Percentiles rank a stretch among this genome's conserved stretches.
phyloP scores from a whole-genome alignment of 2,888 invertebrate genomes.

The Epinotia demarniana region DNA sequence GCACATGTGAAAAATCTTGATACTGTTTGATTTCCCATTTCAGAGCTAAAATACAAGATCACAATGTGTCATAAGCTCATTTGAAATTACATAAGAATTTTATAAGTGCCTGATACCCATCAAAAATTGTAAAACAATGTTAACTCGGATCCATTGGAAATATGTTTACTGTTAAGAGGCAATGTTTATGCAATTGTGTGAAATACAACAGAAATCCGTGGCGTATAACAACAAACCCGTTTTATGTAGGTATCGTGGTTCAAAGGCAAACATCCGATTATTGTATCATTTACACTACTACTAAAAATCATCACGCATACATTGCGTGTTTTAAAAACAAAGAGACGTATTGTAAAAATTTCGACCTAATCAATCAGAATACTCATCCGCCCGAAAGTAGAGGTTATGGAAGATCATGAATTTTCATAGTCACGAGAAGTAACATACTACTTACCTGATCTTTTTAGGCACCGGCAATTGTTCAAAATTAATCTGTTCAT shows the following conservation, averaged over 20 bases:
- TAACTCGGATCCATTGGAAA: neutral
- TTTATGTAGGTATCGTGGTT: neutral
- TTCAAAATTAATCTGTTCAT: slow-evolving; percentile 78
- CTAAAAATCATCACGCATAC: neutral
- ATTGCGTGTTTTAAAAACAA: neutral
- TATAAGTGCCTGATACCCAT: neutral
- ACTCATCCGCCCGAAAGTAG: slow-evolving; percentile 51
- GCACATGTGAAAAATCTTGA: slow-evolving; percentile 77
- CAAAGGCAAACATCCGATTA: slow-evolving; percentile 15
- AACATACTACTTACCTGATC: slow-evolving; percentile 69
- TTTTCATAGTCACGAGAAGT: slow-evolving; percentile 40
- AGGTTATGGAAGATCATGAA: slow-evolving; percentile 58
- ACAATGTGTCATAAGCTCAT: slow-evolving; percentile 13
- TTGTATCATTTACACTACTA: neutral
- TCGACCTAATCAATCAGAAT: slow-evolving; percentile 67
- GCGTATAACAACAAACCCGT: slow-evolving; percentile 16
- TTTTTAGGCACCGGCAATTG: slow-evolving; percentile 72
- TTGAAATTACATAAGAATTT: slow-evolving; percentile 37
- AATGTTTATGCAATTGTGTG: slow-evolving; percentile 7
- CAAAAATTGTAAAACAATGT: neutral
- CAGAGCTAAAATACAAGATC: slow-evolving; percentile 63
- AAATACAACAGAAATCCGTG: slow-evolving; percentile 12
- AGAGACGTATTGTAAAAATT: slow-evolving; percentile 34
- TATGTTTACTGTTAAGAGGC: neutral
- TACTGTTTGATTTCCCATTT: slow-evolving; percentile 73